Conservation (phyloP, 1,140 invertebrate genomes). For the Mesaphorura yosii region DNA sequence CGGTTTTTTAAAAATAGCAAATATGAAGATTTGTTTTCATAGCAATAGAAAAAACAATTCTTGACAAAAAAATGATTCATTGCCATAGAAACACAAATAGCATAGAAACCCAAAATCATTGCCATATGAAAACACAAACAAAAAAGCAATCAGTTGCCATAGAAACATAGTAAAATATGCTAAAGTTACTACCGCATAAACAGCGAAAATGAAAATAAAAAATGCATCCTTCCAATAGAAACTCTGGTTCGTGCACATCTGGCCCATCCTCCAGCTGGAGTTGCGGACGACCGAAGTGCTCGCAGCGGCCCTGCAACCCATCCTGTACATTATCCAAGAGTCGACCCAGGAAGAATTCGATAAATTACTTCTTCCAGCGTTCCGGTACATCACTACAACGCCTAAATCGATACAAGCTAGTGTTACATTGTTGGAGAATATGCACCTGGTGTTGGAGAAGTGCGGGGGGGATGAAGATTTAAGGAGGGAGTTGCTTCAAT, state of each 20-base stretch:
- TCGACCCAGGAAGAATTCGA: constrained; percentile 71
- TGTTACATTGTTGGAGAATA: constrained; percentile 78
- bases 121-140: too few relatives aligned
- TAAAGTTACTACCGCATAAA: background rate
- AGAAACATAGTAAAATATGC: background rate
- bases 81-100: too few relatives aligned
- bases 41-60: too few relatives aligned
- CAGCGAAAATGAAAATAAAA: too few relatives aligned
- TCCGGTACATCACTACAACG: constrained; percentile 65
- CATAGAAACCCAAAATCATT: background rate
- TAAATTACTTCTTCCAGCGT: constrained; percentile 64
- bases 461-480: constrained; percentile 65
- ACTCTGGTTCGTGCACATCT: constrained; percentile 87
- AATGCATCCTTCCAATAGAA: constrained; percentile 49
- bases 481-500: constrained; percentile 64
- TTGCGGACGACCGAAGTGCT: constrained; percentile 73
- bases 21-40: too few relatives aligned
- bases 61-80: too few relatives aligned
- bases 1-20: too few relatives aligned
- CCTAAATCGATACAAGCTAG: constrained; percentile 82
- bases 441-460: constrained; percentile 82
- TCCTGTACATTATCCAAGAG: constrained; percentile 76
- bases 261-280: constrained; percentile 76
- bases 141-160: background rate
- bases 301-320: constrained; percentile 73